Percentiles rank a stretch among this genome's conserved stretches.
Conservation (phyloP, 2,113 vertebrate species). For the Toxotes chatareus region DNA sequence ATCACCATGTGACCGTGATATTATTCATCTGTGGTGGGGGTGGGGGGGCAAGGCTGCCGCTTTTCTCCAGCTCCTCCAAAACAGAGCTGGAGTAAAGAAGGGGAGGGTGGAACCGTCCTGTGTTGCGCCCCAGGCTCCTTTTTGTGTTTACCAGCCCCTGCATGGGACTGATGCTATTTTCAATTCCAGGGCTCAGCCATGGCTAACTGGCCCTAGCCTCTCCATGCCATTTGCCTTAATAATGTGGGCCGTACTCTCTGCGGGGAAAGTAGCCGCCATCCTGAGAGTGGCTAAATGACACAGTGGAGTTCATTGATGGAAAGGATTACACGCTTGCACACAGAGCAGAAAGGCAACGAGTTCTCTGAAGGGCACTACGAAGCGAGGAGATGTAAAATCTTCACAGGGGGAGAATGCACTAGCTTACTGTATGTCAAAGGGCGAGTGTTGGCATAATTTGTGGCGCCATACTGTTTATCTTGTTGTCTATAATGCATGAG, state of each 20-base stretch:
- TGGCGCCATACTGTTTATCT: slow-evolving; percentile 55
- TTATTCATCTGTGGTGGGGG: slow-evolving; percentile 59
- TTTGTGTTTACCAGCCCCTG: slow-evolving; percentile 80
- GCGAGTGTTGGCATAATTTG: slow-evolving; percentile 44
- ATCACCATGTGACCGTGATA: slow-evolving; percentile 65
- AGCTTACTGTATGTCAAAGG: slow-evolving; percentile 54
- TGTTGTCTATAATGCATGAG: slow-evolving; percentile 31
- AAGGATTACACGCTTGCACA: slow-evolving; percentile 76
- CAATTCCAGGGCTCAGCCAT: slow-evolving; percentile 76
- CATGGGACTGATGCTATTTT: slow-evolving; percentile 81
- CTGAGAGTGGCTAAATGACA: slow-evolving; percentile 81
- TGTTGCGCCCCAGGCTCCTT: slow-evolving; percentile 66
- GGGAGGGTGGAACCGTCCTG: slow-evolving; percentile 53
- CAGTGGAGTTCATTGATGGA: slow-evolving; percentile 82
- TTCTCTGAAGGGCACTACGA: slow-evolving; percentile 75
- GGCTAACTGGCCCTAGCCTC: slow-evolving; percentile 76
- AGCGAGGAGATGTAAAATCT: slow-evolving; percentile 61
- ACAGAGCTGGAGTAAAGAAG: slow-evolving; percentile 30
- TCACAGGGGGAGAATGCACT: slow-evolving; percentile 39
- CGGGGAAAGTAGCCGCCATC: slow-evolving; percentile 74
- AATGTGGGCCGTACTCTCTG: slow-evolving; percentile 77
- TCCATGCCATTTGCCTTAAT: slow-evolving; percentile 81
- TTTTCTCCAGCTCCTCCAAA: slow-evolving; percentile 38
- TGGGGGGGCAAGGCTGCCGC: background rate
- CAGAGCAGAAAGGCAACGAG: slow-evolving; percentile 52